Base-by-base conservation (phyloP, 2,888 invertebrate species). In the Mimumesa dahlbomi region DNA sequence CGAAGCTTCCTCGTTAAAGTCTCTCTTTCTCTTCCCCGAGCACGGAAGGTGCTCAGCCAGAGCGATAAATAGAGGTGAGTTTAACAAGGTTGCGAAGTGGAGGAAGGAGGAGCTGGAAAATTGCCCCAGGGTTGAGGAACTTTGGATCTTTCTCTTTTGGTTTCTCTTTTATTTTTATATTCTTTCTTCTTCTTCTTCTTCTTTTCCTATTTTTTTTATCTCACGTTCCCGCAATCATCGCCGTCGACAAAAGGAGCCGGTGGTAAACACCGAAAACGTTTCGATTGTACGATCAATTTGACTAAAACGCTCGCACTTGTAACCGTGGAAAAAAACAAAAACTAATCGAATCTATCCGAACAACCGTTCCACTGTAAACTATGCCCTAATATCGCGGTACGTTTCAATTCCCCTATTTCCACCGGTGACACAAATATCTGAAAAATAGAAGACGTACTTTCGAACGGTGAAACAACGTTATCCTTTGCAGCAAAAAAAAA, bases 1-100 rank as follows among this genome's bases (percentile, higher is more conserved):
- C 50, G 76, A 67, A 52, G 61, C 71, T 75, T 72, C 75, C 76
- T 81, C 78, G 77, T 78, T 76, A 79, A 79, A 79, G 62, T 75
- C 54, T 61, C 66, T 66, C 61, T 9, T 16, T 48, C 49, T 36
- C 45, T 19, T 58, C 45, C 34, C 54, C 53, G 42, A 31, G 36
- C 42, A 38, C 53, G 53, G 40, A 71, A 65, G 67, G 40, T 53
- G 49, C 43, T 50, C 71, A 54, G 48, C 63, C 54, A 66, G 68
- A 69, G 75, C 67, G 76, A 82, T 79, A 78, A 79, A 82, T 69
- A 69, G 75, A 81, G 78, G 77, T 70, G 56, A 38, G 49, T 68
- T 77, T 73, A 68, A 76, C 70, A 70, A 67, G 73, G 40, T 73
- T 67, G 64, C 48, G 45, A 63, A 50, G 48, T 29, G 34, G 22